Conservation (phyloP, 1,140 invertebrate genomes). For the Drosophila asahinai region DNA sequence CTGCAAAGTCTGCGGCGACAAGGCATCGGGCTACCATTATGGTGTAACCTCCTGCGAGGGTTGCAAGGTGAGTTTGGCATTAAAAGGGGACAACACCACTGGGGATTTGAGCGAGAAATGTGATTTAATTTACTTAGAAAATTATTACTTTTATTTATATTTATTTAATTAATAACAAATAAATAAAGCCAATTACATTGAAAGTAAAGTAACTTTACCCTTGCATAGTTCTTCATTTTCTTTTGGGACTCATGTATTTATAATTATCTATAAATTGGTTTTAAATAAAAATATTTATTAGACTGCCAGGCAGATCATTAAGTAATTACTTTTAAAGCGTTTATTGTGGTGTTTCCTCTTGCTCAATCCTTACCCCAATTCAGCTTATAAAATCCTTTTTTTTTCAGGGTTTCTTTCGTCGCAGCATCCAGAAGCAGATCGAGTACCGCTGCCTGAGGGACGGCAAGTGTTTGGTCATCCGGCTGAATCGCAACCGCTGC, state of each 20-base stretch:
- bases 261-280: too few relatives aligned
- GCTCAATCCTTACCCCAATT: background rate
- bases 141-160: background rate
- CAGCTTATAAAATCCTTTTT: background rate
- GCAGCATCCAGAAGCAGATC: constrained; percentile 99
- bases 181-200: too few relatives aligned
- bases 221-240: too few relatives aligned
- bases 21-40: constrained; percentile 99
- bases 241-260: too few relatives aligned
- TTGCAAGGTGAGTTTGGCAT: constrained; percentile 95
- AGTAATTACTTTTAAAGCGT: background rate
- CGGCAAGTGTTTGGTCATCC: constrained; percentile 98
- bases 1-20: constrained; percentile 99
- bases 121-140: background rate
- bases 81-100: background rate
- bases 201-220: too few relatives aligned
- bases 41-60: constrained; percentile 99
- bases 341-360: background rate
- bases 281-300: too few relatives aligned
- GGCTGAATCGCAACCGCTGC: constrained; percentile 98
- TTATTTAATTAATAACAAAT: too few relatives aligned
- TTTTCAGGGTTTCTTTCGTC: constrained; percentile 92
- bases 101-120: background rate
- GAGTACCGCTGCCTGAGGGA: constrained; percentile 98
- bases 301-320: too few relatives aligned